A percentile compares a stretch with the other conserved stretches of the same genome.
Evolutionary conservation across 2,888 invertebrate genomes (phyloP).

Genomic region (Tenthredo livida): DNA sequence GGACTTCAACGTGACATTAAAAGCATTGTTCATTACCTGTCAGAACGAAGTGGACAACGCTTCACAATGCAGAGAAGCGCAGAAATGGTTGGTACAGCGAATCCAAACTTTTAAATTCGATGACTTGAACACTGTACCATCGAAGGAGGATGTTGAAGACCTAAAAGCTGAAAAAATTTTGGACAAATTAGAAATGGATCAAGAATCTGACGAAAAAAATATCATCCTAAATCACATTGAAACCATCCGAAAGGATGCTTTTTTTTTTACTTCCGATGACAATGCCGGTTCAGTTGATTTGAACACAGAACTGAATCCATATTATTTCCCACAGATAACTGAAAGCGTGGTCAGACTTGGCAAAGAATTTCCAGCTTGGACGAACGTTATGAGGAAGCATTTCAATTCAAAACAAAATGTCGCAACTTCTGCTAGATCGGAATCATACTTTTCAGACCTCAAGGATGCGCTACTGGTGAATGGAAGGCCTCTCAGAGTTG

Average conservation of each 20-base stretch:
- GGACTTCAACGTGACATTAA: constrained; percentile 8
- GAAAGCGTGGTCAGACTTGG: constrained; percentile 6
- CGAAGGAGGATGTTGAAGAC: neutral
- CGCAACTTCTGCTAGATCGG: constrained; percentile 30
- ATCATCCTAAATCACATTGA: constrained; percentile 22
- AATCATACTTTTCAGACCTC: constrained; percentile 26
- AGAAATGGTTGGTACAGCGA: neutral
- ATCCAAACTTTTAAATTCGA: constrained; percentile 5
- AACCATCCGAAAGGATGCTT: constrained; percentile 15
- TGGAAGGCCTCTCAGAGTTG: constrained; percentile 10
- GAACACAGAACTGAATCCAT: constrained; percentile 11
- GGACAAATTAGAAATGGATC: constrained; percentile 11
- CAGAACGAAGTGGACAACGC: constrained; percentile 15
- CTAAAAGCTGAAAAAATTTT: neutral
- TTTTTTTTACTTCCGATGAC: neutral
- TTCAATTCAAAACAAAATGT: neutral
- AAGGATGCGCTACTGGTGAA: constrained; percentile 30
- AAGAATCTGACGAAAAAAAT: neutral
- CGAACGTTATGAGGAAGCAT: constrained; percentile 17
- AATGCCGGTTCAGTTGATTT: constrained; percentile 9
- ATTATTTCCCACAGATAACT: constrained; percentile 17
- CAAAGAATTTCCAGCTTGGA: constrained; percentile 38
- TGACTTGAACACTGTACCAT: neutral
- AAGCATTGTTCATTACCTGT: constrained; percentile 13
- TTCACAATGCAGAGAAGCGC: neutral